Percentiles rank a stretch among this genome's conserved stretches.
These are phyloP conservation scores for Porites rus DNA, from an alignment of 92 coral and sea anemone genomes.

Conservation along the genomic window DNA sequence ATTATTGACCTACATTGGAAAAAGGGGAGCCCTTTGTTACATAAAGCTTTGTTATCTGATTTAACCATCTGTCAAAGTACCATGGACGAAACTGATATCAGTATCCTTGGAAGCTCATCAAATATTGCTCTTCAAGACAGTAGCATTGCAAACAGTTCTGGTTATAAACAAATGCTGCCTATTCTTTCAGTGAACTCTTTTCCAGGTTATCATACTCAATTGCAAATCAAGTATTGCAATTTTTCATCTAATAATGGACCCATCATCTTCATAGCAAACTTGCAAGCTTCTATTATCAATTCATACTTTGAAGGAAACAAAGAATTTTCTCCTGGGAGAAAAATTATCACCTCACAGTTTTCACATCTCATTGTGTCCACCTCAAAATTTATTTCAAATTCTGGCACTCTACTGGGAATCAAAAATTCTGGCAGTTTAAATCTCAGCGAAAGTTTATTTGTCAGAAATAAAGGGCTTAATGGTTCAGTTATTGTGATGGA, in stretches of 20 bases:
- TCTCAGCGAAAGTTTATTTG: constrained; percentile 15
- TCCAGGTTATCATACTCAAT: constrained; percentile 16
- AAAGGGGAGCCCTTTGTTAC: constrained; percentile 16
- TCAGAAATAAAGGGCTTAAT: constrained; percentile 6
- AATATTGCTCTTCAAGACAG: constrained; percentile 21
- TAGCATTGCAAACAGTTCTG: constrained; percentile 33
- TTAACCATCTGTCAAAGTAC: constrained; percentile 39
- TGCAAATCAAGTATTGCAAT: constrained; percentile 3
- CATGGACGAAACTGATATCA: constrained; percentile 25
- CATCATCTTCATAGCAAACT: constrained; percentile 25
- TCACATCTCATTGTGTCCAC: constrained; percentile 9
- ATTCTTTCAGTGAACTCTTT: constrained; percentile 48
- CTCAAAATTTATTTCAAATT: constrained; percentile 44
- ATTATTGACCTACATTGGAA: constrained; percentile 54
- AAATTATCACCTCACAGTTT: constrained; percentile 29
- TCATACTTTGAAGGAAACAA: constrained; percentile 30
- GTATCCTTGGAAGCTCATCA: constrained; percentile 57
- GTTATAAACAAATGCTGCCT: constrained; percentile 38
- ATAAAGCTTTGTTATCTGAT: constrained; percentile 42
- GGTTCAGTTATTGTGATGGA: constrained; percentile 47
- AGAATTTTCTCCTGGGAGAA: neutral
- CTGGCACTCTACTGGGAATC: constrained; percentile 41
- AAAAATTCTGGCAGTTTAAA: constrained; percentile 13
- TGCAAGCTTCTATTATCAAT: constrained; percentile 16
- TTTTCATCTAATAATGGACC: constrained; percentile 40